A percentile compares a stretch with the other conserved stretches of the same genome.
Evolutionary conservation across 2,113 vertebrate species (phyloP).

Genomic region (Ia io): DNA sequence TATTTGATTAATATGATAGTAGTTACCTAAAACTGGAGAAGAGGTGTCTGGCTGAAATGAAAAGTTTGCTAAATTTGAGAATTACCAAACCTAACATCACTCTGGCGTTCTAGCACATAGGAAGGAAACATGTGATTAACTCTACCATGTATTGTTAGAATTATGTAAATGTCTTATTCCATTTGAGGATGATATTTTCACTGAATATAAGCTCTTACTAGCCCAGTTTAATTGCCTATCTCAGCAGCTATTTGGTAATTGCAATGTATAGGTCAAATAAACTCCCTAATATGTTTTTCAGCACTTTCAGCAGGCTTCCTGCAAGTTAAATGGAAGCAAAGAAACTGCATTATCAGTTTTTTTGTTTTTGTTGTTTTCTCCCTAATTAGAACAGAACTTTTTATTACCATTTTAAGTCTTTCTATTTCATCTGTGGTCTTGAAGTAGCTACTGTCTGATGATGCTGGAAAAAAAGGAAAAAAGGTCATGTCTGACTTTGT

Average conservation of each 20-base stretch:
- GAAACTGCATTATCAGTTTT: neutral
- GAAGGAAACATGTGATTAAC: neutral
- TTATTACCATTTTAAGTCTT: slow-evolving; percentile 7
- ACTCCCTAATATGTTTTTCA: neutral
- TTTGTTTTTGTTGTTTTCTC: neutral
- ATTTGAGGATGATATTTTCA: slow-evolving; percentile 11
- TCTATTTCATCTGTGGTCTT: neutral
- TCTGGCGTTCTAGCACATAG: neutral
- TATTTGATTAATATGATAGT: neutral
- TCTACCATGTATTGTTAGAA: neutral
- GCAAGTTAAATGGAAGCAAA: slow-evolving; percentile 21
- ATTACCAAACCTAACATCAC: neutral
- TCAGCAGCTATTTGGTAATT: slow-evolving; percentile 33
- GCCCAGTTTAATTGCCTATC: neutral
- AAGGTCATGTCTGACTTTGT: neutral
- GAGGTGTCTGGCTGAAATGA: neutral
- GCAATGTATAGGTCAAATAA: slow-evolving; percentile 20
- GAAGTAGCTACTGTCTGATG: neutral
- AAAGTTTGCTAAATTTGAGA: neutral
- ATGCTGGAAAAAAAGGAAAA: neutral
- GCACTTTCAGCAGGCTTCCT: neutral
- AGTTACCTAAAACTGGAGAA: neutral
- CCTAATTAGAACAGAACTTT: slow-evolving; percentile 35
- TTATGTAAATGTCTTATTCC: neutral
- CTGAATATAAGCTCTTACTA: neutral